Conservation (phyloP, 2,113 vertebrate genomes). For the Thermophis baileyi region DNA sequence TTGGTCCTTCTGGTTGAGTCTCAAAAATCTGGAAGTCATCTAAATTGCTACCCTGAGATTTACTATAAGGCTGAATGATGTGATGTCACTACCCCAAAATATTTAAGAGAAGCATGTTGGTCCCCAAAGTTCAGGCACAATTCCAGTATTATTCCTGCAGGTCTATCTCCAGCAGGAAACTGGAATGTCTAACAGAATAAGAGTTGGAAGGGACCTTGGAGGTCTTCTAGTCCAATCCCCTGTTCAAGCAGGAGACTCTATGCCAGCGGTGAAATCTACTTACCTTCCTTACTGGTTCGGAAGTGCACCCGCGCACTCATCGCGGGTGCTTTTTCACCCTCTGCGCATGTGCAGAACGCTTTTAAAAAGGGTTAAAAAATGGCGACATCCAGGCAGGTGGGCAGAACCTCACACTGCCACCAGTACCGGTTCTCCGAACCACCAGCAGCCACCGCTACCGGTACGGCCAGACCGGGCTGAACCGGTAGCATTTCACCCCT, state of each 20-base stretch:
- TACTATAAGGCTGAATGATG: not conserved
- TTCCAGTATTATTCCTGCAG: not conserved
- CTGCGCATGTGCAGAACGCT: too few relatives aligned
- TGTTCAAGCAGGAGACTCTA: not conserved
- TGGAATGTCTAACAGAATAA: not conserved
- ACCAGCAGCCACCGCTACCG: too few relatives aligned
- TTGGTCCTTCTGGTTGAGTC: not conserved
- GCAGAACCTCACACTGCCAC: too few relatives aligned
- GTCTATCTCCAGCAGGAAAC: not conserved
- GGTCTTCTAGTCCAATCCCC: not conserved
- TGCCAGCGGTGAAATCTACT: too few relatives aligned
- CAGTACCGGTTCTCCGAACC: too few relatives aligned
- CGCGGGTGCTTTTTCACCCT: too few relatives aligned
- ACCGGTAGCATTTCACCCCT: too few relatives aligned
- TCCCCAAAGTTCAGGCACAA: not conserved
- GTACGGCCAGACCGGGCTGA: too few relatives aligned
- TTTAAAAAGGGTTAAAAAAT: too few relatives aligned
- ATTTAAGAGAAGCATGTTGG: not conserved
- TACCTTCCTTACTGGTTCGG: too few relatives aligned
- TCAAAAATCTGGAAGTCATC: not conserved
- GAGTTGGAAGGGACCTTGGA: not conserved
- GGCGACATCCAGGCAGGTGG: too few relatives aligned
- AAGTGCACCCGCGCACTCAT: too few relatives aligned
- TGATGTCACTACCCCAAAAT: not conserved
- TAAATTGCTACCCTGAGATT: not conserved